Conservation (phyloP, 1,140 invertebrate species). For the Danaus plexippus region DNA sequence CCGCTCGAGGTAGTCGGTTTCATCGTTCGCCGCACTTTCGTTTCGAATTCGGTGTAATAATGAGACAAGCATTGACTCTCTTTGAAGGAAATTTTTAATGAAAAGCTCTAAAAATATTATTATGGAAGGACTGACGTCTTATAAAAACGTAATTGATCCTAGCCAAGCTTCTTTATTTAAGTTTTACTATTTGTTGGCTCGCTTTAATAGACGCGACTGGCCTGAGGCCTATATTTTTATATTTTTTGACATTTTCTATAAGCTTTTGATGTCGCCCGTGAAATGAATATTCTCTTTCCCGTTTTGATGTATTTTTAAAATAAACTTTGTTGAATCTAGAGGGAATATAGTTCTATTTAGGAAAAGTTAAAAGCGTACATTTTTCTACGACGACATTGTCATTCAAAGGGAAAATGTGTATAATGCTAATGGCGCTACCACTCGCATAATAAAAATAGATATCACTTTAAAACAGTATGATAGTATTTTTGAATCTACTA, state of each 20-base stretch:
- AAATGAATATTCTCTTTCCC: conserved; percentile 15
- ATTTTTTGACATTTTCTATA: conserved; percentile 20
- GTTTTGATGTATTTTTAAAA: conserved; percentile 12
- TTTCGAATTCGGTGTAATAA: conserved; percentile 57
- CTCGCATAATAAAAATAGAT: no score
- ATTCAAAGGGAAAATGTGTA: background rate
- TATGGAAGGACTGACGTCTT: conserved; percentile 43
- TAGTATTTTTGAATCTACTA: no score
- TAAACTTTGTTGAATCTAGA: background rate
- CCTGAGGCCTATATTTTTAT: conserved; percentile 26
- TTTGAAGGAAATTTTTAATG: conserved; percentile 58
- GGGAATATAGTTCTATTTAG: conserved; percentile 9
- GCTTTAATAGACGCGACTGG: conserved; percentile 26
- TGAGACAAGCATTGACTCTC: conserved; percentile 44
- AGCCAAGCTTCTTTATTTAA: conserved; percentile 31
- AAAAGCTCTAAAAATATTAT: conserved; percentile 52
- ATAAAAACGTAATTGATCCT: conserved; percentile 54
- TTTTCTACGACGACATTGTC: no score
- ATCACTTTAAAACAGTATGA: no score
- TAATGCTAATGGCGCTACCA: no score
- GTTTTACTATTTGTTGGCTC: conserved; percentile 29
- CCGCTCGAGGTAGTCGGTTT: conserved; percentile 37
- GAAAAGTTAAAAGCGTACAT: conserved; percentile 1
- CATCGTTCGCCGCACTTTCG: conserved; percentile 36
- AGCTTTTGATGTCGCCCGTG: conserved; percentile 11